A percentile compares a stretch with the other conserved stretches of the same genome.
Conservation (phyloP, 35 echinoderm and acorn worm species). For the Lytechinus pictus region DNA sequence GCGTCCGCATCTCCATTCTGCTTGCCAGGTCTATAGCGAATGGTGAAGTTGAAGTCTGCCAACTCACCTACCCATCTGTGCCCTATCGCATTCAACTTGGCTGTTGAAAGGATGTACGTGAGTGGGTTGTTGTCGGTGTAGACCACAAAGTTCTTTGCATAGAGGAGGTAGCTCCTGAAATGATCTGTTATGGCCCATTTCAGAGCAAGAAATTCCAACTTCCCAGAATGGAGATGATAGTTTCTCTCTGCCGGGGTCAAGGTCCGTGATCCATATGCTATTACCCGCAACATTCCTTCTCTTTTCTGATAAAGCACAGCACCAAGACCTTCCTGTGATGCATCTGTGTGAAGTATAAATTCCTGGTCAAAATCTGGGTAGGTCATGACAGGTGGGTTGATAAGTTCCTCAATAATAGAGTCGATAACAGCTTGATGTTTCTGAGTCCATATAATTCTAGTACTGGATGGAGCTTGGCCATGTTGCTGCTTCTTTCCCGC, state of each 20-base stretch:
- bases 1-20: background rate
- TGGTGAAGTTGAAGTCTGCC: slow-evolving; percentile 35
- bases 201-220: slow-evolving; percentile 19
- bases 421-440: background rate
- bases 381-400: slow-evolving; percentile 54
- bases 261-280: slow-evolving; percentile 59
- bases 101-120: slow-evolving; percentile 52
- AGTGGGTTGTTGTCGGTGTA: slow-evolving; percentile 54
- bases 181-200: slow-evolving; percentile 49
- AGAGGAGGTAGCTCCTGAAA: slow-evolving; percentile 28
- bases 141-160: slow-evolving; percentile 23
- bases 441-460: slow-evolving; percentile 44
- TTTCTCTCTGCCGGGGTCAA: slow-evolving; percentile 58
- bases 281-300: slow-evolving; percentile 36
- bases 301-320: slow-evolving; percentile 64
- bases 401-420: slow-evolving; percentile 14
- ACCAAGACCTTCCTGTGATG: slow-evolving; percentile 52
- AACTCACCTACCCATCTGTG: slow-evolving; percentile 51
- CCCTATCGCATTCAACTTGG: slow-evolving; percentile 49
- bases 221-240: slow-evolving; percentile 29
- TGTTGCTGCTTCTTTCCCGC: slow-evolving; percentile 31
- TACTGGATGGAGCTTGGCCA: background rate
- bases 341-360: slow-evolving; percentile 65
- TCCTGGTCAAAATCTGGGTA: slow-evolving; percentile 47
- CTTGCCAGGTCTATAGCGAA: slow-evolving; percentile 51